Percentiles rank a stretch among this genome's conserved stretches.
Evolutionary conservation across 2,113 vertebrate genomes (phyloP).

Genomic region (Jaculus jaculus): DNA sequence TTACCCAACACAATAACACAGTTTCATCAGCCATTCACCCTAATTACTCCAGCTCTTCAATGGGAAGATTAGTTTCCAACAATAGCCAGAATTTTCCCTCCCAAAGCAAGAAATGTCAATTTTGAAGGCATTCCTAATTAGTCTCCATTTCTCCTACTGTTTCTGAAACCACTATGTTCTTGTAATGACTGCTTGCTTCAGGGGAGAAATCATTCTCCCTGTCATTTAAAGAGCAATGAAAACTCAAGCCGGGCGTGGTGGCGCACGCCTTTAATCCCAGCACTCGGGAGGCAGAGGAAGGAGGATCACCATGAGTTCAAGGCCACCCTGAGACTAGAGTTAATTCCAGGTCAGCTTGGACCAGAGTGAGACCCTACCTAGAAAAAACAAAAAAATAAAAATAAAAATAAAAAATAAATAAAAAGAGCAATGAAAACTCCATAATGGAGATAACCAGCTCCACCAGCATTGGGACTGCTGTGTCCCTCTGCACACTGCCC

Average conservation of each 20-base stretch:
- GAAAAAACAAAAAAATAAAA: too few species aligned
- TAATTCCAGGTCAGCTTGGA: too few species aligned
- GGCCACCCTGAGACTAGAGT: too few species aligned
- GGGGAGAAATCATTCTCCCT: neutral
- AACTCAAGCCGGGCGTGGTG: too few species aligned
- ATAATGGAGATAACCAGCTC: neutral
- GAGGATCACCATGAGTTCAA: too few species aligned
- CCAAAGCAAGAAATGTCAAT: neutral
- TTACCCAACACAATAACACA: neutral
- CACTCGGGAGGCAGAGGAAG: too few species aligned
- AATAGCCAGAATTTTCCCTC: neutral
- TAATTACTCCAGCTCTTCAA: neutral
- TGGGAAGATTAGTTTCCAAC: neutral
- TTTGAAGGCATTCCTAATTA: neutral
- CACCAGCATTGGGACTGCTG: too few species aligned
- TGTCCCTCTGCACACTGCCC: neutral
- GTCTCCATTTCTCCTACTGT: neutral
- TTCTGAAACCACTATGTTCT: neutral
- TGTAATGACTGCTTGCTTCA: neutral
- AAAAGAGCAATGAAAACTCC: neutral
- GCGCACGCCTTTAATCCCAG: too few species aligned
- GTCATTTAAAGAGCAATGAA: neutral
- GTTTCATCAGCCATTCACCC: neutral
- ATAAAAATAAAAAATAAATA: too few species aligned
- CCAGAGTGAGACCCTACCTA: too few species aligned